These are phyloP conservation scores for Dasypus novemcinctus DNA, from an alignment of 2,113 vertebrate genomes.

Conservation along the genomic window DNA sequence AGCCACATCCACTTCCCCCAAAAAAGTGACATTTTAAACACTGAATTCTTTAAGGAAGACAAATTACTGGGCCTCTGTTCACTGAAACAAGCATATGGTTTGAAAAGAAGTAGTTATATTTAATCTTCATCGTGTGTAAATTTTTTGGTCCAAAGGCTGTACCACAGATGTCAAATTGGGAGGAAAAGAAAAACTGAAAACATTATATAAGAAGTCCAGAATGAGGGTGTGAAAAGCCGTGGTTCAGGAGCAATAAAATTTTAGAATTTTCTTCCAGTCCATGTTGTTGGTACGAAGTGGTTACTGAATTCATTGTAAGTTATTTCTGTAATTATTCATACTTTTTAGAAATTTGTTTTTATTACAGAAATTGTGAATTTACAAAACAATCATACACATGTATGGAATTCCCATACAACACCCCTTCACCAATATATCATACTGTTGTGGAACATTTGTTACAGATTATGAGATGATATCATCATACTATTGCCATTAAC, in stretches of 20 bases:
- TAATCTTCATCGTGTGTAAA: not conserved
- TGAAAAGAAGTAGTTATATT: not conserved
- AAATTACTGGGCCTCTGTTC: not conserved
- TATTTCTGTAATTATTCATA: not conserved
- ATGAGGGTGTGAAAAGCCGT: not conserved
- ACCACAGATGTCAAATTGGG: not conserved
- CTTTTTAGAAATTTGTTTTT: too few relatives aligned
- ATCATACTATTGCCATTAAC: too few relatives aligned
- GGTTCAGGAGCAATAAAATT: not conserved
- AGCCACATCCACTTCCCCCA: too few relatives aligned
- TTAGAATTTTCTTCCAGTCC: not conserved
- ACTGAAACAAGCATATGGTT: not conserved
- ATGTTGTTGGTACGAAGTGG: not conserved
- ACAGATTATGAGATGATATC: too few relatives aligned
- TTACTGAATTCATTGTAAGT: not conserved
- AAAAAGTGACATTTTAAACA: too few relatives aligned
- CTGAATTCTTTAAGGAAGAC: not conserved
- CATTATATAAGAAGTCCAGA: not conserved
- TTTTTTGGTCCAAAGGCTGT: not conserved
- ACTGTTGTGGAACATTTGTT: too few relatives aligned
- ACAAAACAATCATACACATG: too few relatives aligned
- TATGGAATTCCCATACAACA: too few relatives aligned
- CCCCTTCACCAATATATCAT: too few relatives aligned
- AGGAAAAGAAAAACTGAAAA: not conserved
- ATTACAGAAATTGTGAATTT: too few relatives aligned